Evolutionary conservation across 2,113 vertebrate species (phyloP).

Genomic region (Hippocampus guttulatus): DNA sequence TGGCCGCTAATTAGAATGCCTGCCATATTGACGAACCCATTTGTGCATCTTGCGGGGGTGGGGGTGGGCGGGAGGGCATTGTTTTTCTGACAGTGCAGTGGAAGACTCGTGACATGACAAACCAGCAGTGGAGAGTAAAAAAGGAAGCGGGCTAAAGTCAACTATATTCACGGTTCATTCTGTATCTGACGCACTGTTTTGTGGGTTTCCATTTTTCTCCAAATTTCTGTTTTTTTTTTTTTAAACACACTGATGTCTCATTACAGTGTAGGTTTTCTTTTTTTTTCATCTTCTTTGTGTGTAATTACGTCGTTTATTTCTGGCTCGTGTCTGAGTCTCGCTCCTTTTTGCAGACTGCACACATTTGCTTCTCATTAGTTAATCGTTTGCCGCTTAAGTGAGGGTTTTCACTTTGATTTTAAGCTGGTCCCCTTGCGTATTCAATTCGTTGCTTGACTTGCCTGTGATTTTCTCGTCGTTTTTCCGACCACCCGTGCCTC

Average conservation of each 20-base stretch:
- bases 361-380: not conserved
- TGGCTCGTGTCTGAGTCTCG: not conserved
- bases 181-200: not conserved
- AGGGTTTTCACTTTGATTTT: not conserved
- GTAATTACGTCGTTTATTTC: not conserved
- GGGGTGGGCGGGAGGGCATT: not conserved
- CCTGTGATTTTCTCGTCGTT: not conserved
- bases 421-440: not conserved
- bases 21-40: slow-evolving; percentile 59
- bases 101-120: slow-evolving; percentile 26
- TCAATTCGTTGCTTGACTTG: not conserved
- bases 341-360: not conserved
- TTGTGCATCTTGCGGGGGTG: slow-evolving; percentile 35
- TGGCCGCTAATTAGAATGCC: slow-evolving; percentile 47
- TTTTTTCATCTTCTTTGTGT: not conserved
- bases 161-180: not conserved
- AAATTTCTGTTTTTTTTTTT: not conserved
- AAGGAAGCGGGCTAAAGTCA: no score
- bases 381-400: not conserved
- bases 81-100: slow-evolving; percentile 13
- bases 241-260: not conserved
- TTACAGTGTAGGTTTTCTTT: not conserved
- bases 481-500: not conserved
- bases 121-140: slow-evolving; percentile 1
- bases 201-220: not conserved